Conservation (phyloP, 2,888 invertebrate species). For the Meiosimyza decipiens region DNA sequence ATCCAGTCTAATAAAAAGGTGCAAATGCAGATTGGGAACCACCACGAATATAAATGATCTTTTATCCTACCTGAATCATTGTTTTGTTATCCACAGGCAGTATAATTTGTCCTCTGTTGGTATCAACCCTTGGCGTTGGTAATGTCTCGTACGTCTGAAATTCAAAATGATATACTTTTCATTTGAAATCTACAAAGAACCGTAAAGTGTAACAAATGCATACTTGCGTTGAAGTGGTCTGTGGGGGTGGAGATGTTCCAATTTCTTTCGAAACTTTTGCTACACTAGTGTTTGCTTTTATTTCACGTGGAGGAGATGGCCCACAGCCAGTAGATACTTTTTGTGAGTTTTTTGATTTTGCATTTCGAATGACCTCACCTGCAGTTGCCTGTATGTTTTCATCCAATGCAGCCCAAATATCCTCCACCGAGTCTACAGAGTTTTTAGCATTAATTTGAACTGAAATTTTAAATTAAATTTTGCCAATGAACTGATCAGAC, state of each 20-base stretch:
- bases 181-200: neutral
- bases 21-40: too few relatives aligned
- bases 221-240: constrained; percentile 88
- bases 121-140: constrained; percentile 42
- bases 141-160: constrained; percentile 70
- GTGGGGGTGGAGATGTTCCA: constrained; percentile 77
- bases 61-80: neutral
- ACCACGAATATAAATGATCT: neutral
- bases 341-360: constrained; percentile 43
- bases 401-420: constrained; percentile 66
- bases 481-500: neutral
- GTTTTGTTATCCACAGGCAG: neutral
- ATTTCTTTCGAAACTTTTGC: constrained; percentile 69
- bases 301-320: constrained; percentile 72
- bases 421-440: constrained; percentile 60
- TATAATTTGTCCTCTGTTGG: constrained; percentile 28
- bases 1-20: too few relatives aligned
- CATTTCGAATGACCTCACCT: constrained; percentile 52
- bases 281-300: constrained; percentile 38
- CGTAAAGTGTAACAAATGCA: constrained; percentile 30
- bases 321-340: constrained; percentile 73
- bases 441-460: constrained; percentile 17
- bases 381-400: constrained; percentile 64
- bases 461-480: constrained; percentile 4
- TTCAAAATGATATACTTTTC: neutral